phyloP scores from a whole-genome alignment of 2,113 vertebrate species.

The Corythaeola cristata region DNA sequence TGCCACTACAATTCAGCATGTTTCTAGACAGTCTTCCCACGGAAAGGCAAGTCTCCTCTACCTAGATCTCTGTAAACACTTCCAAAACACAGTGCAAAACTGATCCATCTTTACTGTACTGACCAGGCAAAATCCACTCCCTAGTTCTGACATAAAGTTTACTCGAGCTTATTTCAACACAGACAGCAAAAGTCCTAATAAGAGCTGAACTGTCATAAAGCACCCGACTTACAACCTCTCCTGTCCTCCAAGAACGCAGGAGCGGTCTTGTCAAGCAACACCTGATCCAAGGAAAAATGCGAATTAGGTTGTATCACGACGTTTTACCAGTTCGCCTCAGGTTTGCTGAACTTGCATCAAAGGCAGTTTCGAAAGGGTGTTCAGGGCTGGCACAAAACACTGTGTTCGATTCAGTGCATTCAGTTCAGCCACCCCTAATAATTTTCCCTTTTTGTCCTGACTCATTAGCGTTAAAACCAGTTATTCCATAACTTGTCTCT shows the following conservation, averaged over 20 bases:
- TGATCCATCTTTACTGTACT: neutral
- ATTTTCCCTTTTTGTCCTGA: neutral
- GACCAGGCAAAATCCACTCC: neutral
- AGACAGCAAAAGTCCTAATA: neutral
- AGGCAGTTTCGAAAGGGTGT: neutral
- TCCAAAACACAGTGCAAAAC: neutral
- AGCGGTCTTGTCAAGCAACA: neutral
- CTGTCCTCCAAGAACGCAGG: neutral
- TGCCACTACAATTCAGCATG: neutral
- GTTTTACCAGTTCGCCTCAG: neutral
- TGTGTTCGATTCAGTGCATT: neutral
- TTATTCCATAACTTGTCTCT: neutral
- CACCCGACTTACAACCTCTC: neutral
- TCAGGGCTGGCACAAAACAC: neutral
- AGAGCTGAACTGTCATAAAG: neutral
- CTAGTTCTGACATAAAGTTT: neutral
- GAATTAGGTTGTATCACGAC: neutral
- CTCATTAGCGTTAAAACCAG: neutral
- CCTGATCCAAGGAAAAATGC: neutral
- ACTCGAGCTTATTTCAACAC: neutral
- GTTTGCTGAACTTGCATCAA: neutral
- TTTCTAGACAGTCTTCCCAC: neutral
- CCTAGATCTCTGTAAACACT: neutral
- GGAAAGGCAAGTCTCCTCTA: neutral
- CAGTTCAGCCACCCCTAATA: neutral